Conservation (phyloP, 2,888 invertebrate genomes). For the Lysandra bellargus region DNA sequence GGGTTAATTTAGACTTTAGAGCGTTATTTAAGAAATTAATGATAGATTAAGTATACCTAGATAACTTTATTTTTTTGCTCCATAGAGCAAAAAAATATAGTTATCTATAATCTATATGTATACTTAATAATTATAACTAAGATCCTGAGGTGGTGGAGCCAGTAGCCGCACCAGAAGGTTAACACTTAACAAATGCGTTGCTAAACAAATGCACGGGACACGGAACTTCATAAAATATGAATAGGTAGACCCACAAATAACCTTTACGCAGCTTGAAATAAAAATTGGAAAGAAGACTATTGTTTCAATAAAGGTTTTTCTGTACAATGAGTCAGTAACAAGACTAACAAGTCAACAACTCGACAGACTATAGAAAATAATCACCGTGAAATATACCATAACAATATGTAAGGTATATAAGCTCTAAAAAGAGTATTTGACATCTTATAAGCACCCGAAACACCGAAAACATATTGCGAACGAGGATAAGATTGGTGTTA, state of each 20-base stretch:
- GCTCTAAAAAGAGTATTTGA: constrained; percentile 5
- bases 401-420: constrained; percentile 33
- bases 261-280: background rate
- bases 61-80: no score
- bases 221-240: background rate
- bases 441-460: background rate
- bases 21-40: no score
- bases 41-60: no score
- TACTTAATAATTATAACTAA: no score
- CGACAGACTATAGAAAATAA: background rate
- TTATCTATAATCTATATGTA: no score
- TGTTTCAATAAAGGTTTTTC: background rate
- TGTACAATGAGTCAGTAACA: background rate
- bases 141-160: no score
- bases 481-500: background rate
- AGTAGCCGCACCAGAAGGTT: no score
- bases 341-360: constrained; percentile 2
- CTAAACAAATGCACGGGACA: background rate
- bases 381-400: constrained; percentile 41
- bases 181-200: no score
- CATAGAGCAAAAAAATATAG: no score
- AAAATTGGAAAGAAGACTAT: background rate
- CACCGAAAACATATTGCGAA: background rate
- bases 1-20: no score
- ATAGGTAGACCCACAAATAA: constrained; percentile 2